A percentile compares a stretch with the other conserved stretches of the same genome.
phyloP scores from a whole-genome alignment of 2,797 vertebrate genomes.

The Platalea minor region DNA sequence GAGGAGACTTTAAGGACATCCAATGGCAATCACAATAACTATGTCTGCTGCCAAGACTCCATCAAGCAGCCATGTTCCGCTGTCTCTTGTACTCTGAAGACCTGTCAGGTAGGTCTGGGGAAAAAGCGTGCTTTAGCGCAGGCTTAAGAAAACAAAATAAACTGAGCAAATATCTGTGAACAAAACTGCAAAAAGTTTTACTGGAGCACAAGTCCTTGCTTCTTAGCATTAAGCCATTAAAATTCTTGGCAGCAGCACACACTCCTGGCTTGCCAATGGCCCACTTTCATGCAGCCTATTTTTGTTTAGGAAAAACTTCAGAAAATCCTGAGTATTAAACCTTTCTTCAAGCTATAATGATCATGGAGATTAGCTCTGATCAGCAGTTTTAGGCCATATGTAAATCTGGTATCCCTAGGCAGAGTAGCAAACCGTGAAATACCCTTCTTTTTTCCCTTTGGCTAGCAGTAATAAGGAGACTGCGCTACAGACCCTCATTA shows the following conservation, averaged over 20 bases:
- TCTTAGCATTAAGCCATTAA: not conserved
- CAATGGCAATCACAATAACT: not conserved
- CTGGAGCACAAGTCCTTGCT: not conserved
- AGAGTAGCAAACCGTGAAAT: not conserved
- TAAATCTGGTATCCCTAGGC: conserved; percentile 42
- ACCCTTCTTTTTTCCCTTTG: not conserved
- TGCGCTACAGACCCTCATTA: not conserved
- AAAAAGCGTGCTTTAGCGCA: not conserved
- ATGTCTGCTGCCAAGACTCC: not conserved
- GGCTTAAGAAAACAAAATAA: not conserved
- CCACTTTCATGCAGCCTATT: conserved; percentile 36
- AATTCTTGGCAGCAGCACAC: not conserved
- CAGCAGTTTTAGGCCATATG: conserved; percentile 54
- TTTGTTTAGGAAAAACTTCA: conserved; percentile 33
- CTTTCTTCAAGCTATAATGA: conserved; percentile 54
- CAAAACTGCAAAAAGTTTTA: not conserved
- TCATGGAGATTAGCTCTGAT: conserved; percentile 44
- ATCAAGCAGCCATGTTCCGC: not conserved
- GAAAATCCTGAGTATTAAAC: conserved; percentile 52
- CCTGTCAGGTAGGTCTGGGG: not conserved
- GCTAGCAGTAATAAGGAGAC: not conserved
- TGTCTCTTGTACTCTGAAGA: not conserved
- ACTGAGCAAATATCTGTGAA: not conserved
- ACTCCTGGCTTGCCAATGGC: not conserved
- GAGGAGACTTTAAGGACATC: not conserved